Base-by-base conservation (phyloP, 2,888 invertebrate species). In the Pseudeuparius sepicola region DNA sequence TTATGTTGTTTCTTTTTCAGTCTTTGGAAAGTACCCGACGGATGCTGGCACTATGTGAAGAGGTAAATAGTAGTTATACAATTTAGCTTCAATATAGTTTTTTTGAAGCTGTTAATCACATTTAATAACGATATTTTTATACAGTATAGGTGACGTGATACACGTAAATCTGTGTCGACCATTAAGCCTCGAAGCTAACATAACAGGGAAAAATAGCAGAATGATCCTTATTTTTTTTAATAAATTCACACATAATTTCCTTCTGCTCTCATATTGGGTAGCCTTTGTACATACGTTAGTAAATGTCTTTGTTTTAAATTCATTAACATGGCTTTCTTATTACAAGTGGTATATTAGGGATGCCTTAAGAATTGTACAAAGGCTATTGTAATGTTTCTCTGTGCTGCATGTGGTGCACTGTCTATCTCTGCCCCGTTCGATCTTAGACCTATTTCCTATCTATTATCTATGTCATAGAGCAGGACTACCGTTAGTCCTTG, bases 31-130 rank as follows among this genome's bases (percentile, higher is more conserved):
- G 87, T 57, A 90, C 89, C 46, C 73, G 90, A 58, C 86, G 89
- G 54, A 90, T 90, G 90, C 73, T 89, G 71, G 73, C 79, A 51
- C 73, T 89, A 66, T 89, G 89, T 64, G 90, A 90, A 68, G 90
- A 90, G 84, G 87, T 87, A 71, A 78, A 78, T 66, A 54, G 6
- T 27, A 23, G 14, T 31, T 24, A 14, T n/a, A n/a, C n/a, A n/a
- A 14, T 28, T 11, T 12, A 4, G 25, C 11, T 28, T 28, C 4
- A 15, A 5, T 24, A 11, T n/a, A n/a, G n/a, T n/a, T n/a, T n/a
- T n/a, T n/a, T n/a, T n/a, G n/a, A n/a, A n/a, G n/a, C n/a, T n/a
- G n/a, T n/a, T n/a, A n/a, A n/a, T n/a, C n/a, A n/a, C n/a, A n/a
- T n/a, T n/a, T n/a, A n/a, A n/a, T n/a, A n/a, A n/a, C n/a, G n/a